phyloP scores from a whole-genome alignment of 2,797 vertebrate genomes.

The Nannoperca australis region DNA sequence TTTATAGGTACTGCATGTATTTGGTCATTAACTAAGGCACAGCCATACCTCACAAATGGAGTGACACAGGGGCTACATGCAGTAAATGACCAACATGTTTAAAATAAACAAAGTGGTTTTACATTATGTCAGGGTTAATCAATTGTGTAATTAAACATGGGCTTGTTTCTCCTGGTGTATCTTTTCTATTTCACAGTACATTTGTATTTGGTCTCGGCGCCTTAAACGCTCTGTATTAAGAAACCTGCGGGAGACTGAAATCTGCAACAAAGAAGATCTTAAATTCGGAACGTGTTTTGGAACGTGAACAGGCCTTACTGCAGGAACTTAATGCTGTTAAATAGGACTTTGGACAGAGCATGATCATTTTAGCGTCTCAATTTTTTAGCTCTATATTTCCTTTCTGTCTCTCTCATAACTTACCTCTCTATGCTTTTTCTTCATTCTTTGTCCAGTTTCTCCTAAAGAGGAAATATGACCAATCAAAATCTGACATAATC shows the following conservation, averaged over 20 bases:
- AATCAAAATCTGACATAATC: constrained; percentile 2
- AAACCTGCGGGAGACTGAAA: neutral
- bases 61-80: neutral
- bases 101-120: neutral
- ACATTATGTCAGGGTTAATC: neutral
- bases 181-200: constrained; percentile 28
- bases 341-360: neutral
- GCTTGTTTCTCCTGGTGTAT: neutral
- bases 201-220: neutral
- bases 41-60: neutral
- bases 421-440: neutral
- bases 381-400: neutral
- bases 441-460: neutral
- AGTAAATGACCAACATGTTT: neutral
- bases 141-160: neutral
- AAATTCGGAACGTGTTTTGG: neutral
- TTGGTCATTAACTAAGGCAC: too few species aligned
- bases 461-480: constrained; percentile 7
- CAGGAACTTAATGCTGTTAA: neutral
- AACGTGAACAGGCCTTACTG: constrained; percentile 6
- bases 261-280: constrained; percentile 9
- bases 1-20: neutral
- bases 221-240: neutral
- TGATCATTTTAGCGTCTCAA: neutral
- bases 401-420: neutral